phyloP scores from a whole-genome alignment of 64 coral and sea anemone species.

The Pocillopora damicornis region DNA sequence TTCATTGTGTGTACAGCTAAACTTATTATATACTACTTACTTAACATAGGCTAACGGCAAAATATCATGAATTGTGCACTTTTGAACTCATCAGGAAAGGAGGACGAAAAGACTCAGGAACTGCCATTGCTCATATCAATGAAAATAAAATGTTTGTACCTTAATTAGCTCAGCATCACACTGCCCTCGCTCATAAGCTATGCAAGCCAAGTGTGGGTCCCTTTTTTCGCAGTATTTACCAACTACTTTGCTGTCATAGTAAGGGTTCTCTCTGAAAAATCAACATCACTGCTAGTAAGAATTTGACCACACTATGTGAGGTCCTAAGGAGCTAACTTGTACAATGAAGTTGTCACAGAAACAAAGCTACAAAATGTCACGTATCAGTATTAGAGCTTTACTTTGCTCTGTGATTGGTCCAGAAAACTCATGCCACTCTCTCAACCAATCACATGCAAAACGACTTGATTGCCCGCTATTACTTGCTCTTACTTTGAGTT shows the following conservation, averaged over 20 bases:
- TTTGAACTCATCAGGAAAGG: no score
- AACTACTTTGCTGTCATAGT: conserved; percentile 97
- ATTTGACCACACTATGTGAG: not conserved
- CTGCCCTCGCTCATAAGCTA: conserved; percentile 97
- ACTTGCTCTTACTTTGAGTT: no score
- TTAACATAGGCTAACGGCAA: no score
- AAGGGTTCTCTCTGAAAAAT: conserved; percentile 89
- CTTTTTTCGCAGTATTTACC: conserved; percentile 99
- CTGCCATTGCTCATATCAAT: not conserved
- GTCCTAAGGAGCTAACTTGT: not conserved
- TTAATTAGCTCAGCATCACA: conserved; percentile 96
- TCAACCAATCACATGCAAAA: no score
- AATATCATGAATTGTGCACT: no score
- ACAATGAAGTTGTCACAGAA: not conserved
- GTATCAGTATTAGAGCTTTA: no score
- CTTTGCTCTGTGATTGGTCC: no score
- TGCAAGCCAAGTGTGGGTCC: conserved; percentile 95
- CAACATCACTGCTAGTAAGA: not conserved
- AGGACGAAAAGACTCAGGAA: no score
- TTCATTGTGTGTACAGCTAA: no score
- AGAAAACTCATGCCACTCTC: no score
- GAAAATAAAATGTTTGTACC: conserved; percentile 20
- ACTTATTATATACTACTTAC: no score
- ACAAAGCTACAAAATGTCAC: not conserved
- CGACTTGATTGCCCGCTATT: no score